Base-by-base conservation (phyloP, 2,888 invertebrate species). In the Tribolium freemani region DNA sequence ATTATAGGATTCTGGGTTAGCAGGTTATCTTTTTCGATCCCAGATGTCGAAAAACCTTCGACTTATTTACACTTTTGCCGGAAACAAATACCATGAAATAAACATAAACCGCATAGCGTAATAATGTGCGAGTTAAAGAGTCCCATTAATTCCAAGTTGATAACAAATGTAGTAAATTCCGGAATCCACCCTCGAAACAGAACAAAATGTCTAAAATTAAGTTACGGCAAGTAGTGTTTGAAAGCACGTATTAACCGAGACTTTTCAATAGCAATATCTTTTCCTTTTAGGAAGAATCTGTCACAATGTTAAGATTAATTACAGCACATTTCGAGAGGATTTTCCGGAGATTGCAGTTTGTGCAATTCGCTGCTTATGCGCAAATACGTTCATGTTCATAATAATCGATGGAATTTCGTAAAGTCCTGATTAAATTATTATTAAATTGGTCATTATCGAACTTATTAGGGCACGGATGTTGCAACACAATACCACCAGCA, bases 151-250 rank as follows among this genome's bases (percentile, higher is more conserved):
- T 51, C 63, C 21, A 48, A 63, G 38, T 50, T 51, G 63, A 51
- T 63, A 63, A 63, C 63, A 63, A 63, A 63, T 51, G 63, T 50
- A 31, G 50, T 31, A 51, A 63, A 63, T 63, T 63, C 50, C 63
- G 50, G 63, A 51, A 63, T 51, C 9, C 63, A 50, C 50, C 51
- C 63, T 50, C 48, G 46, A 26, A 60, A 60, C 46, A 48, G 48
- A 60, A 46, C 60, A 60, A 60, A 60, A 46, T 60, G 60, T 60
- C 46, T 48, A 60, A 60, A 60, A 58, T 58, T 44, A 58, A 58
- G 57, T 58, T 58, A 45, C 57, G 20, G 20, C 56, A 58, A 58
- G 45, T 58, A 58, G 45, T 58, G 45, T 58, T 58, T 58, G 57
- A 58, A 44, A 58, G 57, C 57, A 58, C 57, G 57, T 58, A 58